phyloP scores from a whole-genome alignment of 2,797 vertebrate species.

The Gobio occitaniae region DNA sequence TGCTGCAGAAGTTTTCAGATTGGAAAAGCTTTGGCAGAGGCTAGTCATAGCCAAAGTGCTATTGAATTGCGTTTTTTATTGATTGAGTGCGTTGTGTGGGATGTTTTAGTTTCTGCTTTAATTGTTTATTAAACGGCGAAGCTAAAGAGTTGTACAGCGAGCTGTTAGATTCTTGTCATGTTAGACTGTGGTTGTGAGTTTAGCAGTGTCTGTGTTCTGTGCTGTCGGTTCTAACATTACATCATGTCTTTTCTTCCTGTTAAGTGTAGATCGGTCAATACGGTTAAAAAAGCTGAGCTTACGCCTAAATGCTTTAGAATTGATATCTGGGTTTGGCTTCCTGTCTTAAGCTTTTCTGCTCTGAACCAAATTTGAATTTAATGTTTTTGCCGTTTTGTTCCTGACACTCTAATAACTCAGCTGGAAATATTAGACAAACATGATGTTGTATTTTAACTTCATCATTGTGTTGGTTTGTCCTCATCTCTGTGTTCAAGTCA shows the following conservation, averaged over 20 bases:
- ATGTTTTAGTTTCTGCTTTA: constrained; percentile 36
- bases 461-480: constrained; percentile 46
- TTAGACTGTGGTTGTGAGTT: constrained; percentile 8
- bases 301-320: constrained; percentile 50
- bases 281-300: constrained; percentile 47
- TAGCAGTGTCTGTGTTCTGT: constrained; percentile 30
- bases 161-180: constrained; percentile 6
- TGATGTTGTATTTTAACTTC: constrained; percentile 46
- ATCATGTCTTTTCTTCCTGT: constrained; percentile 35
- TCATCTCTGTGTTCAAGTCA: constrained; percentile 40
- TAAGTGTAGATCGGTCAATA: constrained; percentile 44
- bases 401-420: constrained; percentile 21
- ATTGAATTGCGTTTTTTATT: constrained; percentile 44
- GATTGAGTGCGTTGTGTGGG: constrained; percentile 15
- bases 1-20: constrained; percentile 44
- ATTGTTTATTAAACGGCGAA: neutral
- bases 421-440: constrained; percentile 13
- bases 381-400: constrained; percentile 32
- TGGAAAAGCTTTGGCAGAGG: constrained; percentile 45
- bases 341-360: constrained; percentile 47
- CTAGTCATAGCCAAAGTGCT: constrained; percentile 47
- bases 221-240: constrained; percentile 29
- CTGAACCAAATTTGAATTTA: constrained; percentile 30
- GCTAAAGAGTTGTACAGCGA: neutral
- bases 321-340: constrained; percentile 49